A percentile compares a stretch with the other conserved stretches of the same genome.
These are phyloP conservation scores for Tenualosa ilisha DNA, from an alignment of 2,797 vertebrate genomes.

Conservation along the genomic window DNA sequence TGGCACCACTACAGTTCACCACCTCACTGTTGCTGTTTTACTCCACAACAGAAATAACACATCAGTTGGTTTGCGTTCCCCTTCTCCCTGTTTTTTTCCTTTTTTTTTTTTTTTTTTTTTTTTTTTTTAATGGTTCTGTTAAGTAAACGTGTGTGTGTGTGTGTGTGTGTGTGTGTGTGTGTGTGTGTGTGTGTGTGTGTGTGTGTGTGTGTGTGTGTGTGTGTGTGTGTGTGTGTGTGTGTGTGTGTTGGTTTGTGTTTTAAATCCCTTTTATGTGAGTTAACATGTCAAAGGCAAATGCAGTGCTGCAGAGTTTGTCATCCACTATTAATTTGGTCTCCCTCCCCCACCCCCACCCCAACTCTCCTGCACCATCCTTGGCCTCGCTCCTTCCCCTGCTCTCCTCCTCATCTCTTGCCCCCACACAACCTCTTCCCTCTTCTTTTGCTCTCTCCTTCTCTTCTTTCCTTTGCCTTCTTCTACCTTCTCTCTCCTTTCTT, in stretches of 20 bases:
- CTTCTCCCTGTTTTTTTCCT: too few relatives aligned
- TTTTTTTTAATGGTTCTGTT: not conserved
- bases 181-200: not conserved
- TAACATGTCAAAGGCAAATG: not conserved
- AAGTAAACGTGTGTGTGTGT: not conserved
- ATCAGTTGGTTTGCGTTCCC: not conserved
- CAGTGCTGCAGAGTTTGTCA: conserved; percentile 43
- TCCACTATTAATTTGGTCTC: conserved; percentile 69
- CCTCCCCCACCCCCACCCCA: conserved; percentile 31
- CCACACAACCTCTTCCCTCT: not conserved
- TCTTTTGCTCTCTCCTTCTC: not conserved
- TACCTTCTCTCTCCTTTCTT: not conserved
- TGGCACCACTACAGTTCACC: conserved; percentile 1
- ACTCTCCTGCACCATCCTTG: not conserved
- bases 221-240: too few relatives aligned
- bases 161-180: too few relatives aligned
- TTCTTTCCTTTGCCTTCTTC: not conserved
- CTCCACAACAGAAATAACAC: not conserved
- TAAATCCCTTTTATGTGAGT: conserved; percentile 3
- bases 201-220: not conserved
- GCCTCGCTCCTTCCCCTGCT: conserved; percentile 13
- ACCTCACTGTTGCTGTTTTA: not conserved
- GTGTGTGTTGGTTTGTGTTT: not conserved
- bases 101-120: not conserved
- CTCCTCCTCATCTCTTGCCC: not conserved